Base-by-base conservation (phyloP, 1,140 invertebrate genomes). In the Calephelis virginiensis region DNA sequence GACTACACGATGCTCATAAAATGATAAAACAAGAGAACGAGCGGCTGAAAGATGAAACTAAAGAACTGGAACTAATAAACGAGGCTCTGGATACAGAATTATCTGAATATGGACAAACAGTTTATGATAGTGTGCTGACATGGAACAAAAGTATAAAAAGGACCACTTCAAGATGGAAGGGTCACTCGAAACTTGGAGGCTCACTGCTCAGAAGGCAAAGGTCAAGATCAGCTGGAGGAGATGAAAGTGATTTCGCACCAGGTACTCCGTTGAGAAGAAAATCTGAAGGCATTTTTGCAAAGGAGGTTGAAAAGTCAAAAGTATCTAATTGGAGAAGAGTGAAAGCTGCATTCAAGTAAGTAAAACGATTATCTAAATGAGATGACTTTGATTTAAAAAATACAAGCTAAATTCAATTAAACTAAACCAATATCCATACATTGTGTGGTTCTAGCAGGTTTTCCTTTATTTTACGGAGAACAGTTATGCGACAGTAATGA, bases 281-380 rank as follows among this genome's bases (percentile, higher is more conserved):
- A 46, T 91, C 89, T 10, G 85, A 91, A 56, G 78, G 78, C 38
- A 67, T 91, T 8, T 89, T 87, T 48, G 72, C 69, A 10, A 91
- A 91, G 64, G 88, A 86, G 72, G 88, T 91, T 0, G 87, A 91
- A 17, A 91, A 91, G 65, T 83, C 89, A 0, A 91, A 95, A 82
- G 92, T 95, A 8, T 96, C 95, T 0, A 96, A 96, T 76, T 97
- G 96, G 96, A 96, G 95, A 2, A 94, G 94, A 82, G 96, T 97
- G 8, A 96, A 96, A 85, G 95, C 95, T 17, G 96, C 95, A 10
- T 95, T 96, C 70, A 95, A 94, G 75, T 96, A 93, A 94, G 77
- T 78, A 14, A 40, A 50, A 6, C 1, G 40, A 28, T 28, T 1
- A 28, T 3, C 28, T 28, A 28, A 28, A 28, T 28, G 28, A 4